Evolutionary conservation across 2,888 invertebrate genomes (phyloP), one percentile per base, ranked within the genome.

Genomic region (Pristionchus arcanus): DNA sequence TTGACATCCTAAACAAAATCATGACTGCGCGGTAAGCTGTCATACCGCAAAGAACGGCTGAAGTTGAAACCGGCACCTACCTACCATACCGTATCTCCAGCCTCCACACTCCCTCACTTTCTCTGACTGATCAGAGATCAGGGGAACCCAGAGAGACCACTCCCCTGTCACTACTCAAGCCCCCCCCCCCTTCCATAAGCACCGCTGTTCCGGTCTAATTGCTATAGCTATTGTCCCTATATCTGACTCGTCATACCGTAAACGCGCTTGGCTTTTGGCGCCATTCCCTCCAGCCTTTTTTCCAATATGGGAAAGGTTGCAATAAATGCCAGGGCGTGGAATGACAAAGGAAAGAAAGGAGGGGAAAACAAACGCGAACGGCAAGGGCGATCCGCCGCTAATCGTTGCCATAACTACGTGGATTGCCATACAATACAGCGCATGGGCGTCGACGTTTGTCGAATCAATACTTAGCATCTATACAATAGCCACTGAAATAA

Each of bases 161-260:
- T 16, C 55, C 55, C 15, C 55, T 55, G n/a, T 71, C n/a, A 71
- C 71, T 19, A 71, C 71, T 77, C 77, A 77, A 37, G 77, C 42
- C 9, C 77, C 42, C 42, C 11, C 42, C 42, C 42, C 42, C 42
- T 9, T 13, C 77, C 42, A 37, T 25, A 49, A 21, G 19, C 49
- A 42, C 77, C 34, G 42, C 77, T 77, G 77, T 77, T 77, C 77
- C 77, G 77, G 77, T 71, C 71, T 71, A 71, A 71, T 71, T 71
- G 77, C 77, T 15, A 42, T 34, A 25, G 42, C 77, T 77, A 42
- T 77, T 77, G 77, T 42, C 42, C 37, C 5, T 71, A 37, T n/a
- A n/a, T n/a, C n/a, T n/a, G n/a, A n/a, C 71, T 71, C 68, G 28
- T 28, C n/a, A 71, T 71, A 31, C 71, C 13, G 71, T 71, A 71